A percentile compares a stretch with the other conserved stretches of the same genome.
Evolutionary conservation across 1,140 invertebrate species (phyloP).

Genomic region (Lethrus apterus): DNA sequence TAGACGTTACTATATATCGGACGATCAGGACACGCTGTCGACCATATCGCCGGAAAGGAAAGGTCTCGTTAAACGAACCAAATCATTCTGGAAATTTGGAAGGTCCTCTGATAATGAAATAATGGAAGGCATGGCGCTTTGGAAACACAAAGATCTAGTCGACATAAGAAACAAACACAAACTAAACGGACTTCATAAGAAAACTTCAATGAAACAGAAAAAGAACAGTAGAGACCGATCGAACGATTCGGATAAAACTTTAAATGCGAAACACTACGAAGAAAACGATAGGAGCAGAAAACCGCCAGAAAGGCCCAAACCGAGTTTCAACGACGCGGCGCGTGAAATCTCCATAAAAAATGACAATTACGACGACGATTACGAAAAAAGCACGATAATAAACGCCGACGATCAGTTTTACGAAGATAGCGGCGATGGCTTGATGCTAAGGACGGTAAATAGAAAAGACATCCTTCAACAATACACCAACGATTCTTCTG

Average conservation of each 20-base stretch:
- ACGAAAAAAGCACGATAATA: conserved; percentile 29
- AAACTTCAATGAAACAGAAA: conserved; percentile 20
- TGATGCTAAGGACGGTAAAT: conserved; percentile 56
- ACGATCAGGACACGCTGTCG: conserved; percentile 41
- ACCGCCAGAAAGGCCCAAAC: neutral
- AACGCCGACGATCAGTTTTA: conserved; percentile 54
- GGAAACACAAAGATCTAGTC: conserved; percentile 76
- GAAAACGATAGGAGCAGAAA: conserved; percentile 12
- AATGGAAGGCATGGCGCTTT: conserved; percentile 74
- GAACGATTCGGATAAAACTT: conserved; percentile 39
- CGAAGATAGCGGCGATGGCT: conserved; percentile 52
- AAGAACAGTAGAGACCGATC: conserved; percentile 33
- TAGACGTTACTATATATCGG: conserved; percentile 43
- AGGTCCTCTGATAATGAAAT: conserved; percentile 62
- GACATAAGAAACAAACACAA: conserved; percentile 53
- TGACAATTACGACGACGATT: conserved; percentile 14
- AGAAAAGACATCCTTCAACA: conserved; percentile 60
- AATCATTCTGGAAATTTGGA: conserved; percentile 78
- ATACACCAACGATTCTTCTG: conserved; percentile 52
- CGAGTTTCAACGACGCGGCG: conserved; percentile 3
- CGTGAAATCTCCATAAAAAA: neutral
- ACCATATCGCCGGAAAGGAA: conserved; percentile 46
- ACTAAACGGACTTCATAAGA: conserved; percentile 43
- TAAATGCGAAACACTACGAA: conserved; percentile 24
- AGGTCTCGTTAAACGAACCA: conserved; percentile 64